These are phyloP conservation scores for Papilio gigon DNA, from an alignment of 2,888 invertebrate species.

Conservation along the genomic window DNA sequence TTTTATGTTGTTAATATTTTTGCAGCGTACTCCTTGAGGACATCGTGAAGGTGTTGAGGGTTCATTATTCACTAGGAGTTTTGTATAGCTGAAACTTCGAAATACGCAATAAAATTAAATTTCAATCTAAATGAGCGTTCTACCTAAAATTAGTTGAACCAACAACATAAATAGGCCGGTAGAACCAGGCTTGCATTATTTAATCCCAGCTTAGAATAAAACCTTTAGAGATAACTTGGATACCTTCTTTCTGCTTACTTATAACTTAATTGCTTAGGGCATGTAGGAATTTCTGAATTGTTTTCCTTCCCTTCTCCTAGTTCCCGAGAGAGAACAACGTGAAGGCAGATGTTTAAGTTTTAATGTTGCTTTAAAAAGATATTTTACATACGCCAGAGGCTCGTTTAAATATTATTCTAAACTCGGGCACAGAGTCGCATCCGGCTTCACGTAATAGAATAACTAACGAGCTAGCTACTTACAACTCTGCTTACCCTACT, in stretches of 20 bases:
- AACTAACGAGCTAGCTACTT: slow-evolving; percentile 21
- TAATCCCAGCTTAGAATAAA: too few species aligned
- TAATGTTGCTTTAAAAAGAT: neutral
- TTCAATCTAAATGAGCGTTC: neutral
- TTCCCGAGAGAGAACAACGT: neutral
- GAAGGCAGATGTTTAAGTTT: neutral
- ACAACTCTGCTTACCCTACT: neutral
- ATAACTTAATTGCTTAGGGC: too few species aligned
- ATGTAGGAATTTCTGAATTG: too few species aligned
- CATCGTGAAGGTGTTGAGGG: neutral
- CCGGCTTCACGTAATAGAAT: slow-evolving; percentile 22
- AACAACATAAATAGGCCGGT: neutral
- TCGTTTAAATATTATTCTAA: slow-evolving; percentile 18
- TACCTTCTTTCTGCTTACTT: too few species aligned
- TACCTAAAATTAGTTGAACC: neutral
- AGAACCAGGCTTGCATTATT: too few species aligned
- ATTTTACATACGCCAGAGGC: slow-evolving; percentile 6
- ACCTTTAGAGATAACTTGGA: too few species aligned
- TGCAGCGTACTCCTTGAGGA: neutral
- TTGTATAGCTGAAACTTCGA: neutral
- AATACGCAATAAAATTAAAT: neutral
- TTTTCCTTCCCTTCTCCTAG: too few species aligned
- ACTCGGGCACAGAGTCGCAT: neutral
- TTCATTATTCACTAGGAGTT: neutral
- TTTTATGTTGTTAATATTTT: slow-evolving; percentile 16